Evolutionary conservation across 2,888 invertebrate species (phyloP).

Genomic region (Heliconius erato): DNA sequence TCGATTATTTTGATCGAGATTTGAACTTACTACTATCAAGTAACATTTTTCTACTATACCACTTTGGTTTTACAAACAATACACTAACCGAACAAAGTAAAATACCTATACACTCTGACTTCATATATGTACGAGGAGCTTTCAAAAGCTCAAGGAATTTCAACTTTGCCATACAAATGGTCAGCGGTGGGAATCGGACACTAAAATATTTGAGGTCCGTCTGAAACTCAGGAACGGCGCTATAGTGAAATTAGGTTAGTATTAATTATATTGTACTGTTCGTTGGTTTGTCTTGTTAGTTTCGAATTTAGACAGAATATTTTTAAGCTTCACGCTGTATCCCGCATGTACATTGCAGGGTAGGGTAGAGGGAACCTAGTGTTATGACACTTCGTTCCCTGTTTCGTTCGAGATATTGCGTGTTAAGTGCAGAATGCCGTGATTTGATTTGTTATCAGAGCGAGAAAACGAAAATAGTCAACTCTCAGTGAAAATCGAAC

Average conservation of each 20-base stretch:
- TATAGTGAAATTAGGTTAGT: slow-evolving; percentile 46
- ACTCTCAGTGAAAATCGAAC: not conserved
- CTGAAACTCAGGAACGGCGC: slow-evolving; percentile 37
- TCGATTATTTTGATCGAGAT: not conserved
- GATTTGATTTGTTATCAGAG: not conserved
- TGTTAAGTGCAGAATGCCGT: not conserved
- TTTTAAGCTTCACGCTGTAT: not conserved
- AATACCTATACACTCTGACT: not conserved
- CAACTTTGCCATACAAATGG: slow-evolving; percentile 48
- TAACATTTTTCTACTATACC: not conserved
- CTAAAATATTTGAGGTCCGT: slow-evolving; percentile 48
- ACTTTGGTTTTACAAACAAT: not conserved
- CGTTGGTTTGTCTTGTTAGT: slow-evolving; percentile 32
- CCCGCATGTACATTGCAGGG: not conserved
- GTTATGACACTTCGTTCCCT: not conserved
- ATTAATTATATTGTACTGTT: slow-evolving; percentile 49
- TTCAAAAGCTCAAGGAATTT: slow-evolving; percentile 43
- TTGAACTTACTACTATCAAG: not conserved
- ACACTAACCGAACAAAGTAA: not conserved
- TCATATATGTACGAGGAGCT: slow-evolving; percentile 15
- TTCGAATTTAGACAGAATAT: not conserved
- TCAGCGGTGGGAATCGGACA: slow-evolving; percentile 46
- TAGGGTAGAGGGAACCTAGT: not conserved
- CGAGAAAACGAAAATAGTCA: not conserved
- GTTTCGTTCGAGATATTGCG: not conserved